Evolutionary conservation across 2,113 vertebrate genomes (phyloP), one percentile per base, ranked within the genome.

Genomic region (Bostrychus sinensis): DNA sequence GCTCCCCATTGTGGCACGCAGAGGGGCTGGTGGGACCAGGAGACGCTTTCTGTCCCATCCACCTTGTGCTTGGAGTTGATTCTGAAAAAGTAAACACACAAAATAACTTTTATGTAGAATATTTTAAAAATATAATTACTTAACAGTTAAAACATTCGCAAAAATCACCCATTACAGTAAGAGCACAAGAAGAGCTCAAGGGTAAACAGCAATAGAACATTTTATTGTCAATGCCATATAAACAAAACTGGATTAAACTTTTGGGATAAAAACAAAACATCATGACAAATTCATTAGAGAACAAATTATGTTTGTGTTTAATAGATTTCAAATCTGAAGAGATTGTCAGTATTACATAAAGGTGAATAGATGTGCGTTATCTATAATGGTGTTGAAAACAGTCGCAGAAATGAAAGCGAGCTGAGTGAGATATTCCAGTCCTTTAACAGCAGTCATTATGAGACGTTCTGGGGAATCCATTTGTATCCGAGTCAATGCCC

Each of bases 1-100:
- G 94, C 87, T 96, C 94, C 64, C 96, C 96, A 62, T 98, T 98
- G 93, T 95, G 94, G 86, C 94, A 94, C 1, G 93, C 86, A 1
- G 93, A 87, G 45, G 92, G 91, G 39, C 93, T 92, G 85, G 91
- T 90, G 41, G 91, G 79, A 42, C 91, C 89, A 7, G 91, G 92
- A 12, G 93, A 93, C 22, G 86, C 88, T 89, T 94, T 97, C 58
- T 90, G 90, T n/a, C 56, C 87, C 92, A 0, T 95, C 93, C 16
- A 89, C 90, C 85, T 92, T 90, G 88, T 92, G 93, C 85, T 94
- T 95, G 81, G 90, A 93, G 88, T 93, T 95, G 45, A 82, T 62
- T 74, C 92, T 93, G 82, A 30, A 55, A 45, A 48, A 75, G 65
- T 17, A 75, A 30, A 74, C 34, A 1, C 51, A 42, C 46, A 64